Evolutionary conservation across 2,113 vertebrate genomes (phyloP), one percentile per base, ranked within the genome.

Genomic region (Atrichornis clamosus): DNA sequence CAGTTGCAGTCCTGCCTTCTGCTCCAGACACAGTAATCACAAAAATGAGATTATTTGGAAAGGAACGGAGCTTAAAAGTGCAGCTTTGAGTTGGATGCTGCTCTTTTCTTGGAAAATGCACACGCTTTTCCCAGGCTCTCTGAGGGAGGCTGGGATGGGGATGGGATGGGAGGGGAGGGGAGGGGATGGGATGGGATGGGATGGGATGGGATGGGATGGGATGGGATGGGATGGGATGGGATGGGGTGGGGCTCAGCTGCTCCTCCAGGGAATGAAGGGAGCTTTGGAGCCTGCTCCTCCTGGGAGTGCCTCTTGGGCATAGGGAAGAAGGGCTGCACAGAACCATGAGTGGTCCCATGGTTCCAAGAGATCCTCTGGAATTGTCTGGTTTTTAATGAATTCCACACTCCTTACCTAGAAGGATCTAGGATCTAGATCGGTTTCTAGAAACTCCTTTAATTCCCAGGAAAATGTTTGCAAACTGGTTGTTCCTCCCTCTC

Each of bases 331-430:
- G 64, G 82, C 78, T 90, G 24, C 5, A 0, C 58, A 22, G 63
- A 35, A 1, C 59, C 60, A 1, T 0, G 0, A 2, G 46, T 9
- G 41, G 19, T 7, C 30, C 69, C 33, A 0, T 1, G n/a, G 7
- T 33, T 55, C 37, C 58, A 13, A 7, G 62, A 50, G 68, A 22
- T n/a, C 47, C 80, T 67, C 39, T 20, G 21, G 1, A 27, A 47
- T 33, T 11, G 47, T 35, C 56, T 70, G 37, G 10, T n/a, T 20
- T 44, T 16, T 28, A 24, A 15, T 32, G 32, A 14, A 11, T 47
- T 35, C 42, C 58, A 5, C 6, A 6, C 74, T 19, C 39, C 30
- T 63, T n/a, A 1, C 21, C 67, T 30, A n/a, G n/a, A n/a, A n/a
- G n/a, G n/a, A n/a, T n/a, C n/a, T n/a, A n/a, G n/a, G n/a, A n/a